Conservation (phyloP, 30 jellyfish, hydroid and myxozoan species). For the Hydractinia symbiolongicarpus region DNA sequence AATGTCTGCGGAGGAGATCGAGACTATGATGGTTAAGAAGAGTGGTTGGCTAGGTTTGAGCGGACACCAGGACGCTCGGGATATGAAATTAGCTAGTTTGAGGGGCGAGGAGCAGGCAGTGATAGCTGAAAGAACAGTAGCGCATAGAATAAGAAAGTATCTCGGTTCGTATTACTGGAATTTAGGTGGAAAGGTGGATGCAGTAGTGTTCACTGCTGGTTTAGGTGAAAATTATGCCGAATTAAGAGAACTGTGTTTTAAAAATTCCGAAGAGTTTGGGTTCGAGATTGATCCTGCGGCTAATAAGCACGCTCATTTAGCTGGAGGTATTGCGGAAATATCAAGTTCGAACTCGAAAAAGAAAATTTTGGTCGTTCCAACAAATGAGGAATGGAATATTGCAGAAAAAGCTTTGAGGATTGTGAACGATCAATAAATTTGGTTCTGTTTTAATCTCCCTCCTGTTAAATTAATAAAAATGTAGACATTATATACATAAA, state of each 20-base stretch:
- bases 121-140: slow-evolving; percentile 42
- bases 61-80: slow-evolving; percentile 46
- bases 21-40: slow-evolving; percentile 32
- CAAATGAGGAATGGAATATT: slow-evolving; percentile 23
- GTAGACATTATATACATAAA: background rate
- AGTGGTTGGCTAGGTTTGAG: slow-evolving; percentile 68
- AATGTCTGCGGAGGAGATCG: slow-evolving; percentile 46
- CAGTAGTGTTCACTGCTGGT: slow-evolving; percentile 78
- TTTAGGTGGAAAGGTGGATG: slow-evolving; percentile 49
- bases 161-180: slow-evolving; percentile 52
- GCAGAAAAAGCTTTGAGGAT: background rate
- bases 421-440: background rate
- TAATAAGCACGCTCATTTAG: background rate
- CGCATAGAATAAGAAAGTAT: slow-evolving; percentile 48
- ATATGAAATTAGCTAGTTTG: background rate
- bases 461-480: background rate
- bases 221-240: slow-evolving; percentile 61
- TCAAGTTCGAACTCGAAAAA: background rate
- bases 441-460: background rate
- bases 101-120: slow-evolving; percentile 40
- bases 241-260: slow-evolving; percentile 28
- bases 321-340: background rate
- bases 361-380: slow-evolving; percentile 13
- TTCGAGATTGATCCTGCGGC: background rate
- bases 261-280: slow-evolving; percentile 6